Evolutionary conservation across 1,140 invertebrate species (phyloP).

Genomic region (Trichonephila inaurata): DNA sequence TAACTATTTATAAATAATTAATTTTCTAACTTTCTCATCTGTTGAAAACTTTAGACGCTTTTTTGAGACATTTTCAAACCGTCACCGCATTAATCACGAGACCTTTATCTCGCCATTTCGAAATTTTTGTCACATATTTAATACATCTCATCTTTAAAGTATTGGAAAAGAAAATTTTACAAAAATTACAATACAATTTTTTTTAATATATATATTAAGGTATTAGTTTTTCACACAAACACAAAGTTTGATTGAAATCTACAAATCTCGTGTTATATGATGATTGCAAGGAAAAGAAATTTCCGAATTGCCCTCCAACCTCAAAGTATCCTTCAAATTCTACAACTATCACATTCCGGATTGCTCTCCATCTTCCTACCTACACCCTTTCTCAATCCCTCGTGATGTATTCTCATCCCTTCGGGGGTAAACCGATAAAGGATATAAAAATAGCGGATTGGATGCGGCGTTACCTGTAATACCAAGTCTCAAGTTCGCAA

Average conservation of each 20-base stretch:
- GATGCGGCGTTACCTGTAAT: constrained; percentile 17
- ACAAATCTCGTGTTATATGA: not conserved
- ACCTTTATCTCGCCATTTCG: too few species aligned
- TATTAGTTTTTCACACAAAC: too few species aligned
- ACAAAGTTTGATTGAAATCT: not conserved
- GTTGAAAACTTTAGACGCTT: too few species aligned
- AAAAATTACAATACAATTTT: too few species aligned
- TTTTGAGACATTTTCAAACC: too few species aligned
- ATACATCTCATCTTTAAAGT: too few species aligned
- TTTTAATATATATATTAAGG: too few species aligned
- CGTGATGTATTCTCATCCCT: constrained; percentile 5
- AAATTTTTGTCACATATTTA: too few species aligned
- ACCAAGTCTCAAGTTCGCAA: constrained; percentile 4
- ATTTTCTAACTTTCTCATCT: too few species aligned
- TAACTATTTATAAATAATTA: too few species aligned
- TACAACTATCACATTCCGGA: not conserved
- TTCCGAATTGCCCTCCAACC: not conserved
- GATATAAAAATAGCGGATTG: constrained; percentile 51
- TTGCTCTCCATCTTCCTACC: not conserved
- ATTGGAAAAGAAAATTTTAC: too few species aligned
- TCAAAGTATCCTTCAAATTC: constrained; percentile 9
- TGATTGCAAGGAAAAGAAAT: not conserved
- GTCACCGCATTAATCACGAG: too few species aligned
- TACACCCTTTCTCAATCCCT: not conserved
- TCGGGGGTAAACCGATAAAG: constrained; percentile 49